Evolutionary conservation across 2,888 invertebrate species (phyloP).

Genomic region (Oeneis ivallda): DNA sequence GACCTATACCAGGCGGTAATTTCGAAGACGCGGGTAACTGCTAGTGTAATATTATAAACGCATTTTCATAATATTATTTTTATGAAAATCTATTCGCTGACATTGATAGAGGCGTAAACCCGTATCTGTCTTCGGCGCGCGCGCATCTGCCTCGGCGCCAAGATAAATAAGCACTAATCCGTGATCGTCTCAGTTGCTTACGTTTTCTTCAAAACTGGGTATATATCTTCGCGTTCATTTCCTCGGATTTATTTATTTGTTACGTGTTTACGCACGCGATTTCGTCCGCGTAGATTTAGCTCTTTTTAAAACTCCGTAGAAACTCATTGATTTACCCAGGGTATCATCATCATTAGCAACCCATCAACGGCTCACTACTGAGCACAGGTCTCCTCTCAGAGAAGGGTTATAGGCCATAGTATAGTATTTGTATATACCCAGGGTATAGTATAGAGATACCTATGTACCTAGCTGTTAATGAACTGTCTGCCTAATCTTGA

Average conservation of each 20-base stretch:
- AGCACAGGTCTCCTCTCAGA: no score
- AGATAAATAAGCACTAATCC: constrained; percentile 71
- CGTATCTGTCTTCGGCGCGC: constrained; percentile 70
- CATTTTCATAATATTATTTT: constrained; percentile 47
- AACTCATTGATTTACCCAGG: no score
- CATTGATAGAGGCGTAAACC: constrained; percentile 65
- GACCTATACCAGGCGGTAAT: no score
- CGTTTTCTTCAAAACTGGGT: constrained; percentile 21
- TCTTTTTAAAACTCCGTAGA: background rate
- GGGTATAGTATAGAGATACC: no score
- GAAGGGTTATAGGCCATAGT: no score
- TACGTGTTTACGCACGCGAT: background rate
- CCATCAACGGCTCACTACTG: no score
- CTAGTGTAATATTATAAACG: constrained; percentile 3
- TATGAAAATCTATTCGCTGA: constrained; percentile 58
- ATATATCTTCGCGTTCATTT: background rate
- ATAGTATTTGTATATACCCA: no score
- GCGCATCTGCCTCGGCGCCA: constrained; percentile 69
- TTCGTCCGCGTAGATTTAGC: background rate
- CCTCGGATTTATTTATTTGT: background rate
- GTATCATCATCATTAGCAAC: no score
- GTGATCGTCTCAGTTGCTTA: constrained; percentile 34
- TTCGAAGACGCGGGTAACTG: no score
- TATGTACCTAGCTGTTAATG: no score
- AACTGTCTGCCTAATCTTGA: no score